Evolutionary conservation across 2,797 vertebrate genomes (phyloP), one percentile per base, ranked within the genome.

Genomic region (Cryptoprocta ferox): DNA sequence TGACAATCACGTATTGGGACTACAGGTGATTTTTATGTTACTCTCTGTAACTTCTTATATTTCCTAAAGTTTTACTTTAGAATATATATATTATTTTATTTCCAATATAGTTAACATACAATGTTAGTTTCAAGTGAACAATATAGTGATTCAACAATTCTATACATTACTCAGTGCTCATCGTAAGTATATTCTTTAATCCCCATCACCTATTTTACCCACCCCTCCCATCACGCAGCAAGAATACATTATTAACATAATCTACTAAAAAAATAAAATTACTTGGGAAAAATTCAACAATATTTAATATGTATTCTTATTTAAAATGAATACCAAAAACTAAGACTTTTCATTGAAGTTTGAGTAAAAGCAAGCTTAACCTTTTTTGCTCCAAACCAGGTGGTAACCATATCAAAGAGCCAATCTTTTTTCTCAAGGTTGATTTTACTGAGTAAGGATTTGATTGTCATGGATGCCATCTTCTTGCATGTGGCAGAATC

Each of bases 401-500:
- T 98, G 84, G 96, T 98, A 88, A 99, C 99, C 37, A 99, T 97
- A 0, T 98, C 97, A 92, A 99, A 99, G 98, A 99, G 98, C 96
- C 98, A 97, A 95, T 99, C 99, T 97, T 99, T 99, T 61, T 99
- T 98, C 95, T 99, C 98, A 1, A 76, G 59, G 97, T 97, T 99
- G 89, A 99, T 98, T 97, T 99, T 99, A 30, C 92, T 68, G 53
- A 99, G 99, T 90, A 99, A 98, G 30, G 99, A 98, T 98, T 99
- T 99, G 97, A 99, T 99, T 0, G 99, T 98, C 97, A 99, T 97
- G 66, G 99, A 99, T 0, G 99, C 99, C 99, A 99, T 99, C 98
- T 99, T 99, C 97, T 99, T 99, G 98, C 99, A 99, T 75, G 98
- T 98, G 1, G 99, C 96, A 0, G 99, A 99, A 97, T 99, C 99